These are phyloP conservation scores for Chrosomus eos DNA, from an alignment of 2,797 vertebrate species.

Conservation along the genomic window DNA sequence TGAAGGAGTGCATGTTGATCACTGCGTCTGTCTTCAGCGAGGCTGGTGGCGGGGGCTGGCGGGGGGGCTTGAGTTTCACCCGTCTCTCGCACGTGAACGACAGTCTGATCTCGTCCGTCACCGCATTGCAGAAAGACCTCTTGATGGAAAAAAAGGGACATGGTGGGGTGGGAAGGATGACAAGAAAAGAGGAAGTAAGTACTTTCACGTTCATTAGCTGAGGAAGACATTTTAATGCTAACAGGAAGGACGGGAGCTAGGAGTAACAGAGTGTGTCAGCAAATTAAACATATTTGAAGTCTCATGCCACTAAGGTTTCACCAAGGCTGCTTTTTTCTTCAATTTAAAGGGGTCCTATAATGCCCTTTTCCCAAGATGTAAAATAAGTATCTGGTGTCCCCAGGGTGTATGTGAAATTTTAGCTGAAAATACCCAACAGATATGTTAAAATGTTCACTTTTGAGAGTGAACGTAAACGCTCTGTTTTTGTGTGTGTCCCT, in stretches of 20 bases:
- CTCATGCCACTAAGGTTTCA: not conserved
- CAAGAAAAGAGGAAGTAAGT: slow-evolving; percentile 60
- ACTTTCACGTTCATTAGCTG: slow-evolving; percentile 32
- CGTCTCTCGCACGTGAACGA: slow-evolving; percentile 97
- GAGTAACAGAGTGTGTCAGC: not conserved
- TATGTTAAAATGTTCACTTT: too few species aligned
- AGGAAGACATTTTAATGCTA: not conserved
- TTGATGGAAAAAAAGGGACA: slow-evolving; percentile 78
- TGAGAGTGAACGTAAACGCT: too few species aligned
- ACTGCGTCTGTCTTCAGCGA: slow-evolving; percentile 93
- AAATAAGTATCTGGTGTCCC: too few species aligned
- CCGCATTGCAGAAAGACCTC: slow-evolving; percentile 98
- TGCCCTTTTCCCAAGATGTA: too few species aligned
- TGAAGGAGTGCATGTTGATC: slow-evolving; percentile 99
- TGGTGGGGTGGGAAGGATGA: slow-evolving; percentile 65
- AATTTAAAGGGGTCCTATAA: not conserved
- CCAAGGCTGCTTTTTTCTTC: not conserved
- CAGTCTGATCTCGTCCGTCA: slow-evolving; percentile 96
- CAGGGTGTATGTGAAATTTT: too few species aligned
- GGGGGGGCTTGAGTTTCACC: slow-evolving; percentile 89
- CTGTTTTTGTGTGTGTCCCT: too few species aligned
- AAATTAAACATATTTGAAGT: not conserved
- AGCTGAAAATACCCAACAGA: too few species aligned
- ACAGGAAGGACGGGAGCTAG: not conserved
- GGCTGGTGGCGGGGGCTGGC: slow-evolving; percentile 75